Evolutionary conservation across 2,113 vertebrate genomes (phyloP).

Genomic region (Seriola quinqueradiata): DNA sequence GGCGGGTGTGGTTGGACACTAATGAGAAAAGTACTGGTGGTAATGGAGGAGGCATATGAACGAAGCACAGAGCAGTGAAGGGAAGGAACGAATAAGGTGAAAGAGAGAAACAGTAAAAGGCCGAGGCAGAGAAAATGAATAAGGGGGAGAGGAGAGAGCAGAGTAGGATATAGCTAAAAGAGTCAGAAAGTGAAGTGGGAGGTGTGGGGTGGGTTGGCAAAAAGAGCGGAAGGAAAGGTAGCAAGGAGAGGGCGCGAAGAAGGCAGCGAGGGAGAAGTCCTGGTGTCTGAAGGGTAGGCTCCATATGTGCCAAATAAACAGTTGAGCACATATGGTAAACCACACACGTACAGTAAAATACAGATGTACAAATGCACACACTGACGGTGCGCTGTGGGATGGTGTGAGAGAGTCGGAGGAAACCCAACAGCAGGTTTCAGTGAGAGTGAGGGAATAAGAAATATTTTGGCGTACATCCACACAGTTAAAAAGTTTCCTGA

Average conservation of each 20-base stretch:
- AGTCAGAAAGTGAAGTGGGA: constrained; percentile 13
- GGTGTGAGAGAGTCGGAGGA: constrained; percentile 40
- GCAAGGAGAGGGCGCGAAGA: constrained; percentile 26
- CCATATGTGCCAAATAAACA: constrained; percentile 79
- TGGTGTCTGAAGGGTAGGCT: constrained; percentile 61
- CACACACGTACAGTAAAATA: constrained; percentile 65
- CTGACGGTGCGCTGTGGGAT: constrained; percentile 44
- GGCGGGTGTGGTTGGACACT: constrained; percentile 84
- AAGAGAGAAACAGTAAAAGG: constrained; percentile 41
- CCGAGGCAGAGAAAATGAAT: constrained; percentile 9
- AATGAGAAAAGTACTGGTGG: constrained; percentile 84
- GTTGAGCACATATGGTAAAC: constrained; percentile 66
- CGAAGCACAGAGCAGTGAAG: constrained; percentile 35
- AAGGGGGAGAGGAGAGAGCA: neutral
- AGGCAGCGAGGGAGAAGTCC: constrained; percentile 44
- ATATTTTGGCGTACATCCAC: constrained; percentile 54
- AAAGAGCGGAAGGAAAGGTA: constrained; percentile 12
- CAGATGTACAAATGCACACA: constrained; percentile 64
- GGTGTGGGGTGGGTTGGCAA: neutral
- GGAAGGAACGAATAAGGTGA: constrained; percentile 44
- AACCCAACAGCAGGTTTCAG: constrained; percentile 67
- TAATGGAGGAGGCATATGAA: constrained; percentile 79
- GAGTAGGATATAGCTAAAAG: neutral
- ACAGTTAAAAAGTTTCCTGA: constrained; percentile 56
- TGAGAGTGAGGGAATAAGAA: constrained; percentile 53